Evolutionary conservation across 2,888 invertebrate genomes (phyloP).

Genomic region (Drosophila niveifrons): DNA sequence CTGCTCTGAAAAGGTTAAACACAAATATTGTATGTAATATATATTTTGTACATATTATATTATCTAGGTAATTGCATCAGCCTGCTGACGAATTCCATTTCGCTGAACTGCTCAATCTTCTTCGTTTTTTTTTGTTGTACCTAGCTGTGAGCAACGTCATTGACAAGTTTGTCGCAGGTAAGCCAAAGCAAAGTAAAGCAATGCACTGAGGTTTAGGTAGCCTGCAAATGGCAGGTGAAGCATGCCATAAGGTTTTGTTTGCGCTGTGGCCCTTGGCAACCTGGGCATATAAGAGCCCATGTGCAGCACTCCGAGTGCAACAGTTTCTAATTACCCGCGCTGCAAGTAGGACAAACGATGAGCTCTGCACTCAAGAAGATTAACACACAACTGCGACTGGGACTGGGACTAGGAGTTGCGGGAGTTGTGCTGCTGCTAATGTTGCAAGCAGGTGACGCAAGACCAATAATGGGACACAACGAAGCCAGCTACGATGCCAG

Average conservation of each 20-base stretch:
- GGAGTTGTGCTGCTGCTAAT: slow-evolving; percentile 22
- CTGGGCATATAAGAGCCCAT: slow-evolving; percentile 55
- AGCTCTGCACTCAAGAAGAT: slow-evolving; percentile 19
- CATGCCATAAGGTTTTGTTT: slow-evolving; percentile 53
- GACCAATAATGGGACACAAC: slow-evolving; percentile 43
- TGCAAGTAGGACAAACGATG: slow-evolving; percentile 55
- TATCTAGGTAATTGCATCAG: slow-evolving; percentile 3
- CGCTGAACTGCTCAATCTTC: slow-evolving; percentile 29
- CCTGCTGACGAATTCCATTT: slow-evolving; percentile 11
- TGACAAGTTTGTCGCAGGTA: slow-evolving; percentile 30
- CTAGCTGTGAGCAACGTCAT: slow-evolving; percentile 35
- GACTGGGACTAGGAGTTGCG: background rate
- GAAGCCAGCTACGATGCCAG: slow-evolving; percentile 78
- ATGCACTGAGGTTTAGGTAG: slow-evolving; percentile 14
- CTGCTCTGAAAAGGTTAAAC: background rate
- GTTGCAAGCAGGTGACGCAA: slow-evolving; percentile 20
- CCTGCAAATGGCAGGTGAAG: slow-evolving; percentile 30
- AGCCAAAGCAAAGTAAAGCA: slow-evolving; percentile 30
- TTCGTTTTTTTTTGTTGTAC: slow-evolving; percentile 10
- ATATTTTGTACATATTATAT: background rate
- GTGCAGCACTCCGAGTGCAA: slow-evolving; percentile 56
- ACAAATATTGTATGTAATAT: background rate
- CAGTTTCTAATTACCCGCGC: slow-evolving; percentile 59
- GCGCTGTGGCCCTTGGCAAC: slow-evolving; percentile 7
- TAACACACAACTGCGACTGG: slow-evolving; percentile 17